Evolutionary conservation across 53 echinoderm and acorn worm genomes (phyloP), one percentile per base, ranked within the genome.

Genomic region (Crossaster papposus): DNA sequence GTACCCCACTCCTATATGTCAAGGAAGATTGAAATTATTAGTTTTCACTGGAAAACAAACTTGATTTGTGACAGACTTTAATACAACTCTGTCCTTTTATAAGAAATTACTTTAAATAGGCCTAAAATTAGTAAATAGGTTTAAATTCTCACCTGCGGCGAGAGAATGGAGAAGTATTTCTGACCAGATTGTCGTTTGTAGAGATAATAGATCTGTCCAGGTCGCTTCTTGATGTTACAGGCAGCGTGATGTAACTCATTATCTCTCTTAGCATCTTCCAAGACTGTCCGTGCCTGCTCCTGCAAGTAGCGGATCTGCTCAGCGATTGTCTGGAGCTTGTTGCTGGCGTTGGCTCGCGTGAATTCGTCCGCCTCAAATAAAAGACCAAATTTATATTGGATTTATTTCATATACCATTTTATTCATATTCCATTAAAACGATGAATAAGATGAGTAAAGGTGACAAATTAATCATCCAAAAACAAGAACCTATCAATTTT

Each of bases 221-320:
- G 97, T 51, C 95, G 88, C 78, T 97, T 97, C 84, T 95, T 95
- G 81, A 97, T 91, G 93, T 97, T 97, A 71, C 97, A 97, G 0
- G 97, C 97, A 12, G 94, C 94, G 75, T 97, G 97, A 30, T 97
- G 97, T 28, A 97, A 89, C 22, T 94, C 95, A 64, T 94, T 94
- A 89, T 97, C 97, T 36, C 97, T 80, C 54, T 97, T 97, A 0
- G 97, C 97, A 44, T 97, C 97, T 78, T 95, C 92, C 63, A 97
- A 68, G 23, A 94, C 95, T 14, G 92, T 87, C 51, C 91, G 90
- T 15, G 97, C 97, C 58, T 97, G 95, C 79, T 97, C 90, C 78
- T 97, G 97, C 22, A 95, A 92, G 20, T 97, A 90, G 10, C 95
- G 90, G 51, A 95, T 95, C 86, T 97, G 97, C 14, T 97, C 97